Evolutionary conservation across 1,140 invertebrate species (phyloP).

Genomic region (Drosophila carrolli): DNA sequence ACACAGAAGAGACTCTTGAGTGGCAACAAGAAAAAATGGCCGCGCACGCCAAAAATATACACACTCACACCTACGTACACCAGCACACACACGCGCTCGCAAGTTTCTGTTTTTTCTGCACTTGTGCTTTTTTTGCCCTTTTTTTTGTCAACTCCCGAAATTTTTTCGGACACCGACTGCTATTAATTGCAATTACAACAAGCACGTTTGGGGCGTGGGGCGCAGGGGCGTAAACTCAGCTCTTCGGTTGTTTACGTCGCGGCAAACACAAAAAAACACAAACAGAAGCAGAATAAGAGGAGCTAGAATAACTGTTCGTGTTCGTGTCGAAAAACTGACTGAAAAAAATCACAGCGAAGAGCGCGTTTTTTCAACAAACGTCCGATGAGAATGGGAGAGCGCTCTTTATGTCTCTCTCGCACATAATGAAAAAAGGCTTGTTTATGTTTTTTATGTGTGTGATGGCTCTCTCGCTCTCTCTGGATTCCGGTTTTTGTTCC

Average conservation of each 20-base stretch:
- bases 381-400: slow-evolving; percentile 37
- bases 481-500: slow-evolving; percentile 63
- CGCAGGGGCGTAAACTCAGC: slow-evolving; percentile 13
- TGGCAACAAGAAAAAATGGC: slow-evolving; percentile 74
- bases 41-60: slow-evolving; percentile 80
- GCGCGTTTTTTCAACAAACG: slow-evolving; percentile 58
- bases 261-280: slow-evolving; percentile 25
- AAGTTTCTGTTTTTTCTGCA: slow-evolving; percentile 62
- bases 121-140: slow-evolving; percentile 57
- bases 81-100: slow-evolving; percentile 26
- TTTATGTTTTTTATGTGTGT: slow-evolving; percentile 79
- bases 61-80: slow-evolving; percentile 53
- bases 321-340: slow-evolving; percentile 60
- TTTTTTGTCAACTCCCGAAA: slow-evolving; percentile 35
- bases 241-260: slow-evolving; percentile 51
- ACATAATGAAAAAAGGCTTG: slow-evolving; percentile 65
- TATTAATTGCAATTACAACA: slow-evolving; percentile 52
- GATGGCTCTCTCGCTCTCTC: slow-evolving; percentile 42
- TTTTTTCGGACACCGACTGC: slow-evolving; percentile 55
- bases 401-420: slow-evolving; percentile 46
- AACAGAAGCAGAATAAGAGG: slow-evolving; percentile 36
- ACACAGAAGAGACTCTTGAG: slow-evolving; percentile 36
- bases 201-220: slow-evolving; percentile 13
- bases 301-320: slow-evolving; percentile 50
- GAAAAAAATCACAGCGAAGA: slow-evolving; percentile 66